Evolutionary conservation across 2,113 vertebrate genomes (phyloP).

Genomic region (Pardalotus punctatus): DNA sequence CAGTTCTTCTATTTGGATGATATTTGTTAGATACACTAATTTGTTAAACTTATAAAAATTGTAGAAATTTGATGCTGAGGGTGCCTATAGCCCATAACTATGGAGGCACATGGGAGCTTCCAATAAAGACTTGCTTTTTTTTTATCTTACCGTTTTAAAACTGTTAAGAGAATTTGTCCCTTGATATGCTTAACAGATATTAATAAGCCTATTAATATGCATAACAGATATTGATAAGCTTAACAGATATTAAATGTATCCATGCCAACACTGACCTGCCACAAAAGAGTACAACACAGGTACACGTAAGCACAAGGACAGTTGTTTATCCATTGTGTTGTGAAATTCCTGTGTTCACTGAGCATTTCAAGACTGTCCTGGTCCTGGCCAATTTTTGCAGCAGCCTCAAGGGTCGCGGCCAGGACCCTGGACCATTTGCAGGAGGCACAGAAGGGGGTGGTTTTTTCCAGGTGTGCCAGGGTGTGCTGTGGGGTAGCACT

Average conservation of each 20-base stretch:
- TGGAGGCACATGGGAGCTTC: not conserved
- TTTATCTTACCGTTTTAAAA: not conserved
- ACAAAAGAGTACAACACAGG: not conserved
- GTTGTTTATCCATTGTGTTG: not conserved
- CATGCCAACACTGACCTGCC: not conserved
- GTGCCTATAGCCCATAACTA: not conserved
- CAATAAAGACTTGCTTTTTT: not conserved
- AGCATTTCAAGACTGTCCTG: not conserved
- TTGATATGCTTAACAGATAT: not conserved
- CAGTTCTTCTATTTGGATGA: not conserved
- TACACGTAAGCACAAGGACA: rapidly evolving
- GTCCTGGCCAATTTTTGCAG: not conserved
- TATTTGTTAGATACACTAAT: not conserved
- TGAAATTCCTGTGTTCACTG: not conserved
- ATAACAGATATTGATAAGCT: not conserved
- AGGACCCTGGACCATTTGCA: not conserved
- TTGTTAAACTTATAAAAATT: not conserved
- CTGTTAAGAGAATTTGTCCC: not conserved
- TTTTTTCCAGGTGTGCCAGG: not conserved
- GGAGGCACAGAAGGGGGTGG: rapidly evolving
- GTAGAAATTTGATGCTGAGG: rapidly evolving
- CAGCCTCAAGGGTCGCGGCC: rapidly evolving
- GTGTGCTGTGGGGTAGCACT: rapidly evolving
- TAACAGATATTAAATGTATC: not conserved
- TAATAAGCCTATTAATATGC: not conserved